Evolutionary conservation across 2,888 invertebrate genomes (phyloP).

Genomic region (Perdita meconis): DNA sequence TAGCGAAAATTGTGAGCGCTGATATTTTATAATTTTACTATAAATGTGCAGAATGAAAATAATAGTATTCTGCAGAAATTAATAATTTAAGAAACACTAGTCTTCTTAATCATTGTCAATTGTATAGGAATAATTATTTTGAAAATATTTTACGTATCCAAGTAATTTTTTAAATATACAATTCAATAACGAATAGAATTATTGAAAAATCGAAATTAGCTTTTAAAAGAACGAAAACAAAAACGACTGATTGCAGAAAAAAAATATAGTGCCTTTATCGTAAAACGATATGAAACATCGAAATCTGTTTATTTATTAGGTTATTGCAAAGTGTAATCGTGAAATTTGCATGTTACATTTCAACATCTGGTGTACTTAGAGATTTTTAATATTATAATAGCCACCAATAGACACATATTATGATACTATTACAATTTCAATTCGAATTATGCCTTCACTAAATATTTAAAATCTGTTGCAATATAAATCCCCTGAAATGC

Average conservation of each 20-base stretch:
- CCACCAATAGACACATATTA: constrained; percentile 34
- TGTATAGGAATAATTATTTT: constrained; percentile 40
- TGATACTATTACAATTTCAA: constrained; percentile 22
- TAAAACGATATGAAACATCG: constrained; percentile 38
- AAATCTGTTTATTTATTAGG: constrained; percentile 45
- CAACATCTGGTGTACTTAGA: constrained; percentile 66
- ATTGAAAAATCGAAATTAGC: constrained; percentile 4
- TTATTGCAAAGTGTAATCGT: constrained; percentile 26
- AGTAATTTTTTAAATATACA: constrained; percentile 28
- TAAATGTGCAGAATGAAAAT: constrained; percentile 33
- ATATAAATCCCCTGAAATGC: constrained; percentile 11
- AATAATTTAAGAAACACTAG: constrained; percentile 62
- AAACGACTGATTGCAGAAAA: constrained; percentile 70
- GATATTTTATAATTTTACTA: constrained; percentile 49
- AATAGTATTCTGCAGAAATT: constrained; percentile 36
- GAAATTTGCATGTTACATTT: constrained; percentile 46
- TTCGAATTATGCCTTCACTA: constrained; percentile 26
- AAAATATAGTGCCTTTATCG: constrained; percentile 69
- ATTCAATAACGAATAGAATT: constrained; percentile 9
- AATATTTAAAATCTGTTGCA: constrained; percentile 38
- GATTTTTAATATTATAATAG: constrained; percentile 49
- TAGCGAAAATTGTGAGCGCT: constrained; percentile 26
- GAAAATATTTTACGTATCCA: constrained; percentile 34
- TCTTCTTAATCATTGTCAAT: constrained; percentile 56
- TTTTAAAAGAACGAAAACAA: constrained; percentile 36